These are phyloP conservation scores for Momotus momota DNA, from an alignment of 2,797 vertebrate species.

Conservation along the genomic window DNA sequence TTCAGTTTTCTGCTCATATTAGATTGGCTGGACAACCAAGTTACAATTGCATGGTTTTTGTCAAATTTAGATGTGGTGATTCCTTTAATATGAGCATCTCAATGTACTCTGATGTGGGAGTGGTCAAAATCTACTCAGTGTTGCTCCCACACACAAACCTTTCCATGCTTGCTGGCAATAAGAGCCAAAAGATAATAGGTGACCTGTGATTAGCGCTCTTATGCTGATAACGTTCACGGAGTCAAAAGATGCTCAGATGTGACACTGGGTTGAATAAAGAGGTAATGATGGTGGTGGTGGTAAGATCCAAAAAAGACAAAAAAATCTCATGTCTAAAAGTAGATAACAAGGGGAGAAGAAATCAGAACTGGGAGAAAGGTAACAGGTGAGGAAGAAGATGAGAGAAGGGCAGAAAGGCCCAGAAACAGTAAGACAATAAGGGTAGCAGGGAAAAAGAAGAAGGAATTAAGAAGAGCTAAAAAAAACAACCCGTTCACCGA, in stretches of 20 bases:
- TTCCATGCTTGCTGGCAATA: not conserved
- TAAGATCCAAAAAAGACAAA: not conserved
- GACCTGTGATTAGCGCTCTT: not conserved
- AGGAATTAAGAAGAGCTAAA: not conserved
- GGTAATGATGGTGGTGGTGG: not conserved
- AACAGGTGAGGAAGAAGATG: not conserved
- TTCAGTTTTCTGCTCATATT: not conserved
- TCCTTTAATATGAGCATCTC: not conserved
- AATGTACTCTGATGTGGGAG: not conserved
- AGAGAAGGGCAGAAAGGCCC: not conserved
- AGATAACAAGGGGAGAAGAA: not conserved
- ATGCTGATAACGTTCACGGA: rapidly evolving
- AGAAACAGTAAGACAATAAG: not conserved
- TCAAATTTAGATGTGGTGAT: not conserved
- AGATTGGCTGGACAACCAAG: not conserved
- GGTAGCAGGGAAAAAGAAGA: not conserved
- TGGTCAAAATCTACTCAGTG: not conserved
- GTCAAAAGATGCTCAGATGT: not conserved
- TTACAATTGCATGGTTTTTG: not conserved
- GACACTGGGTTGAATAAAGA: not conserved
- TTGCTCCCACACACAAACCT: not conserved
- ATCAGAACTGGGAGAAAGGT: not conserved
- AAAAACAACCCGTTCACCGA: not conserved
- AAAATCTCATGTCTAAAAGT: not conserved
- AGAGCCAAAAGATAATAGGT: not conserved